Conservation (phyloP, 2,797 vertebrate species). For the Lithobates sylvaticus region DNA sequence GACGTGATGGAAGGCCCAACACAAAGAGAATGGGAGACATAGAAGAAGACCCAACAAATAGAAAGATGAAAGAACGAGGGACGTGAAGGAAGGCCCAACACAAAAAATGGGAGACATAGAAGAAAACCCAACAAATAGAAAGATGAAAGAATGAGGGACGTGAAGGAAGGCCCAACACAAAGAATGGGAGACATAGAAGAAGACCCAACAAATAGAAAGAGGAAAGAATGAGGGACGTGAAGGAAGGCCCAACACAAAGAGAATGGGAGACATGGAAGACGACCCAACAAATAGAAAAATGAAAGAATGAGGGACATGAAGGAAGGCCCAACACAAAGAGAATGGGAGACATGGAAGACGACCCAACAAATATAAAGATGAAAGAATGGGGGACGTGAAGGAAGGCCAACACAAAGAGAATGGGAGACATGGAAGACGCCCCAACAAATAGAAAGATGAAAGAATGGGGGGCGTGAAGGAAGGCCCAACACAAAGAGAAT, state of each 20-base stretch:
- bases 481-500: too few species aligned
- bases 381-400: too few species aligned
- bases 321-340: not conserved
- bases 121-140: not conserved
- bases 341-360: not conserved
- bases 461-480: too few species aligned
- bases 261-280: not conserved
- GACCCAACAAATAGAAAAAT: not conserved
- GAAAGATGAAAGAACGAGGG: too few species aligned
- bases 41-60: not conserved
- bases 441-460: not conserved
- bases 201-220: not conserved
- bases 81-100: too few species aligned
- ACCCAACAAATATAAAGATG: not conserved
- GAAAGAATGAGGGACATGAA: too few species aligned
- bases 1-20: too few species aligned
- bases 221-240: too few species aligned
- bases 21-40: not conserved
- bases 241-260: too few species aligned
- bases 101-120: not conserved
- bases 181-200: not conserved
- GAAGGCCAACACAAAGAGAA: not conserved
- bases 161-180: too few species aligned
- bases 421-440: too few species aligned
- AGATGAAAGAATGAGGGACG: too few species aligned